Evolutionary conservation across 2,113 vertebrate genomes (phyloP), one percentile per base, ranked within the genome.

Genomic region (Nasalis larvatus): DNA sequence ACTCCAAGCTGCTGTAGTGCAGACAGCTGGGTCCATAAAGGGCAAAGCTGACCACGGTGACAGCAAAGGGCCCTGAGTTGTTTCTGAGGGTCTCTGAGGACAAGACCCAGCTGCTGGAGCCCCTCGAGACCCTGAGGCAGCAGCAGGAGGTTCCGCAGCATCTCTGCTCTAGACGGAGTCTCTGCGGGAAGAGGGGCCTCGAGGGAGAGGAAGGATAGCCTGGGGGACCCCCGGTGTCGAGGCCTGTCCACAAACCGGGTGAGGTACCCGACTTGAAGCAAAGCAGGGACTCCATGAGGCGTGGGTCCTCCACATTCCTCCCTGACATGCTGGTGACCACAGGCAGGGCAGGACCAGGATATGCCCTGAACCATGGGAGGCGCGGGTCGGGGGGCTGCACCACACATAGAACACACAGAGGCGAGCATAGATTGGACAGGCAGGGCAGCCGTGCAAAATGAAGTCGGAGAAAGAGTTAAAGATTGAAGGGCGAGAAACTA

Each of bases 121-220:
- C 52, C 16, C 66, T 49, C 0, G 1, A n/a, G 45, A 23, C 60
- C 35, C 27, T 68, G 60, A 23, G 27, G n/a, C 20, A 25, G 56
- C 23, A 25, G 56, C 8, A 2, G 30, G 16, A 1, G 35, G 90
- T 4, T 42, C 42, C 1, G 7, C 10, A 0, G 30, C 16, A 21
- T 8, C 45, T 54, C 16, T 1, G 8, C 40, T 35, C 52, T 23
- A 32, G 3, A 18, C 2, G 0, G 12, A 54, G 47, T 42, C 40
- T 32, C 32, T 0, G 2, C 0, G 0, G 23, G 21, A 40, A 37
- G 37, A 25, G 74, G 4, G 0, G 42, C 81, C 47, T 2, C 1
- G 0, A 3, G 91, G 54, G 54, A 74, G 35, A 6, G 77, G 49
- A 35, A 4, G 3, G 1, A 32, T 8, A 0, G 18, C 56, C 40